These are phyloP conservation scores for Eurytemora carolleeae DNA, from an alignment of 1,140 invertebrate species.

Conservation along the genomic window DNA sequence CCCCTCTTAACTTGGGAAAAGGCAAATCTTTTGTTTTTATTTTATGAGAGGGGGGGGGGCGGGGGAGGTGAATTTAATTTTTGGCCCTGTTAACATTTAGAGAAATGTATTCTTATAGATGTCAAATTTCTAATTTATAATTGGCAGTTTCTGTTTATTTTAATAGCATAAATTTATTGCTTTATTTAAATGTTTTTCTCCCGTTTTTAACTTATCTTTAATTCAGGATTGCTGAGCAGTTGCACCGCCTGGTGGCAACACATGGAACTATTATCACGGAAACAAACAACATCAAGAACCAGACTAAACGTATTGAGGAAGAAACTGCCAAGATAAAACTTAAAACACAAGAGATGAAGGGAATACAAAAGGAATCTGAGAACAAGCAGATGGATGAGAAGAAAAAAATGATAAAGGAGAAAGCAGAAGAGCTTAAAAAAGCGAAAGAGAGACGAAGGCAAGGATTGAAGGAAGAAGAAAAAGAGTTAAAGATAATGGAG, in stretches of 20 bases:
- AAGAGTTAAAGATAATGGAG: constrained; percentile 12
- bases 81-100: no score
- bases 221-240: no score
- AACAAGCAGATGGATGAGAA: constrained; percentile 16
- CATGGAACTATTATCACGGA: background rate
- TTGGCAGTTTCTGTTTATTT: no score
- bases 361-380: background rate
- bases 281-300: background rate
- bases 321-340: background rate
- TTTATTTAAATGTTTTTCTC: no score
- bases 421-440: constrained; percentile 28
- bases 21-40: no score
- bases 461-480: constrained; percentile 11
- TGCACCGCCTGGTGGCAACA: background rate
- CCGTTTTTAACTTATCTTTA: no score
- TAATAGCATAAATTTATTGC: no score
- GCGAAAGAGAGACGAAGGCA: constrained; percentile 20
- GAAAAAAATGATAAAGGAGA: background rate
- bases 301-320: background rate
- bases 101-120: no score
- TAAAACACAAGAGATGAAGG: background rate
- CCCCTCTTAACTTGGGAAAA: no score
- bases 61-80: no score
- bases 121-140: no score
- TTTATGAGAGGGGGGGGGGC: no score